Base-by-base conservation (phyloP, 2,888 invertebrate genomes). In the Acrocyrtus sp. region DNA sequence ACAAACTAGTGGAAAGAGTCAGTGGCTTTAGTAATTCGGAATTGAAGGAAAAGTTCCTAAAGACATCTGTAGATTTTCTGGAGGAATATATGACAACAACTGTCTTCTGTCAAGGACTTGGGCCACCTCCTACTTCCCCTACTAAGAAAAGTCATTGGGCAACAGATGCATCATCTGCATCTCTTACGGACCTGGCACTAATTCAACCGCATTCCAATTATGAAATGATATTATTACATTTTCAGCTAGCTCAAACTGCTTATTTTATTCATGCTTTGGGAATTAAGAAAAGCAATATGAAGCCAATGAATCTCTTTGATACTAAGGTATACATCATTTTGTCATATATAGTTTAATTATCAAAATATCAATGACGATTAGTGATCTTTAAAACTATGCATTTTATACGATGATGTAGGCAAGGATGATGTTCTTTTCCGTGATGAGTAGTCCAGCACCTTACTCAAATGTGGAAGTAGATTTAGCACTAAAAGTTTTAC, bases 181-280 rank as follows among this genome's bases (percentile, higher is more conserved):
- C 95, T 0, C 86, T 97, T 66, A 90, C 91, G 0, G 90, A 92
- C 83, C 86, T 94, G 50, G 94, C 95, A 0, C 86, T 94, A 74
- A 90, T 90, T 74, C 93, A 93, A 82, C 89, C 90, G 78, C 87
- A 87, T 63, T 90, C 92, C 1, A 92, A 93, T 84, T 89, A 89
- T 75, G 91, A 92, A 79, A 86, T 95, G 77, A 85, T 96, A 8
- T 88, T 90, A 80, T 86, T 95, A 66, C 95, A 96, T 84, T 90
- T 90, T 81, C 93, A 95, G 84, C 86, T 96, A 62, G 89, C 91
- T 1, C 87, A 90, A 75, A 89, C 91, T 1, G 86, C 96, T 65
- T 90, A 92, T 79, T 92, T 94, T 84, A 90, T 95, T 79, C 89
- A 93, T 21, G 88, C 89, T 77, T 93, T 95, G 82, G 90, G 90